Conservation (phyloP, 92 coral and sea anemone species). For the Micromussa lordhowensis region DNA sequence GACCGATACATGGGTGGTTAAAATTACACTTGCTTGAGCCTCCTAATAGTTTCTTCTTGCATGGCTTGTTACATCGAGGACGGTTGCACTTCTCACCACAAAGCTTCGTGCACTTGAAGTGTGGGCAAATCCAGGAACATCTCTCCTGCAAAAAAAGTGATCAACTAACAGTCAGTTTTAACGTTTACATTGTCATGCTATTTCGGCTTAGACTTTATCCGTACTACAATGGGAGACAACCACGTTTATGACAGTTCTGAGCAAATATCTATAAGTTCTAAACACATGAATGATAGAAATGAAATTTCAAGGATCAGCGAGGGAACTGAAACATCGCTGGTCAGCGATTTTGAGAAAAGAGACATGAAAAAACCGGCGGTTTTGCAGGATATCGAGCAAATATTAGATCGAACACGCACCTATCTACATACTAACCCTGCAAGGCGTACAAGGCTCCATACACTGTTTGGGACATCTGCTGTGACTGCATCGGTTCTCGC, state of each 20-base stretch:
- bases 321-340: neutral
- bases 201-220: neutral
- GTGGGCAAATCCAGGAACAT: conserved; percentile 82
- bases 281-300: neutral
- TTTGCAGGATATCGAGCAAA: neutral
- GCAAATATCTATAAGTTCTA: neutral
- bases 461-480: conserved; percentile 82
- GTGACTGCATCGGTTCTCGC: conserved; percentile 85
- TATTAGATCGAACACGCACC: neutral
- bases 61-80: conserved; percentile 76
- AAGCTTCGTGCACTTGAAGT: conserved; percentile 56
- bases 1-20: conserved; percentile 84
- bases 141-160: conserved; percentile 44
- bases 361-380: too few species aligned
- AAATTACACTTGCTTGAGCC: conserved; percentile 30
- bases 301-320: neutral
- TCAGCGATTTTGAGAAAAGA: too few species aligned
- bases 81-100: conserved; percentile 87
- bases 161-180: neutral
- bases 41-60: conserved; percentile 55
- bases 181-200: neutral
- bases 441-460: conserved; percentile 78
- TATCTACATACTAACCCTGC: conserved; percentile 47
- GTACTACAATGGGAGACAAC: neutral
- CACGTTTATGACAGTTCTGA: neutral